Conservation (phyloP, 2,888 invertebrate genomes). For the Rhodophaea formosa region DNA sequence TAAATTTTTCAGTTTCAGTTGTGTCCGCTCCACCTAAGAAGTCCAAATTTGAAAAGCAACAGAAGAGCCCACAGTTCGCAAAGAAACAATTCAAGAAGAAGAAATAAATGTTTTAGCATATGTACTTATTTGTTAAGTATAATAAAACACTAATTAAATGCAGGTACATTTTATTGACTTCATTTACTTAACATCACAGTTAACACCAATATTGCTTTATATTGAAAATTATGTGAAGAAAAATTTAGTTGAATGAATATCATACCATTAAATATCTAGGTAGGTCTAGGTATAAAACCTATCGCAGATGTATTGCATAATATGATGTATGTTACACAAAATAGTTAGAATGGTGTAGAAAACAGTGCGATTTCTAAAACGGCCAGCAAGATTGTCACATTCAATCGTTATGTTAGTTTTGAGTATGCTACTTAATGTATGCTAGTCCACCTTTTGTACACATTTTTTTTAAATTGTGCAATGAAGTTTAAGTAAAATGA, state of each 20-base stretch:
- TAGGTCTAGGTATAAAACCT: too few relatives aligned
- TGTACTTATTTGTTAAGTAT: slow-evolving; percentile 13
- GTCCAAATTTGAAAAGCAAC: slow-evolving; percentile 62
- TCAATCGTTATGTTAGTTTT: too few relatives aligned
- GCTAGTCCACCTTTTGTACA: too few relatives aligned
- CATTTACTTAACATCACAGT: slow-evolving; percentile 21
- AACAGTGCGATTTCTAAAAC: too few relatives aligned
- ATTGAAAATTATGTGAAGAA: slow-evolving; percentile 18
- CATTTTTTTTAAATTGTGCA: too few relatives aligned
- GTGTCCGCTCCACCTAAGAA: slow-evolving; percentile 46
- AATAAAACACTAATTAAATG: slow-evolving; percentile 30
- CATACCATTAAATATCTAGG: too few relatives aligned
- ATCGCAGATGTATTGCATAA: too few relatives aligned
- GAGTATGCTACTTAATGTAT: too few relatives aligned
- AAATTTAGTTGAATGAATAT: slow-evolving; percentile 7
- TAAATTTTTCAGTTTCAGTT: slow-evolving; percentile 52
- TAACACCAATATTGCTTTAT: slow-evolving; percentile 23
- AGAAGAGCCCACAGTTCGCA: slow-evolving; percentile 42
- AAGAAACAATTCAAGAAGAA: slow-evolving; percentile 67
- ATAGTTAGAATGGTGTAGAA: too few relatives aligned
- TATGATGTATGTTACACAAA: too few relatives aligned
- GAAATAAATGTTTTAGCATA: slow-evolving; percentile 36
- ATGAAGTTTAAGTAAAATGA: too few relatives aligned
- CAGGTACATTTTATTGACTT: slow-evolving; percentile 44
- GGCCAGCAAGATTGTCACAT: too few relatives aligned